A percentile compares a stretch with the other conserved stretches of the same genome.
phyloP scores from a whole-genome alignment of 2,888 invertebrate species.

The Zonitis immaculata region DNA sequence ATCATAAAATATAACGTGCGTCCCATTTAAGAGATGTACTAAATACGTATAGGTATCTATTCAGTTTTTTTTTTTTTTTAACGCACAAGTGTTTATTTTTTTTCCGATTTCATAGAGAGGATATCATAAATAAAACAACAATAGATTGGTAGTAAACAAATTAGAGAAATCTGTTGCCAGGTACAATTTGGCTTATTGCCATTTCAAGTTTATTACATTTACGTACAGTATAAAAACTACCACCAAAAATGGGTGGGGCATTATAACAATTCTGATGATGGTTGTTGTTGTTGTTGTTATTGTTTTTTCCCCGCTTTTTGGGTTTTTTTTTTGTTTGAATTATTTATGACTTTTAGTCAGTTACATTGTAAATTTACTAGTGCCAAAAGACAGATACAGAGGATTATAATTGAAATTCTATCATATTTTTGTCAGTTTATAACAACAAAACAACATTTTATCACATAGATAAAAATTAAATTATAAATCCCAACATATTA shows the following conservation, averaged over 20 bases:
- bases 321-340: not conserved
- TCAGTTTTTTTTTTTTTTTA: not conserved
- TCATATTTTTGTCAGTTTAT: not conserved
- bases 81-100: not conserved
- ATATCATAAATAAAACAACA: not conserved
- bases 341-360: not conserved
- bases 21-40: too few relatives aligned
- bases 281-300: too few relatives aligned
- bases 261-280: not conserved
- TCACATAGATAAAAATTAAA: not conserved
- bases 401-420: not conserved
- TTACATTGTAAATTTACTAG: not conserved
- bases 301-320: too few relatives aligned
- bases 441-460: not conserved
- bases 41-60: not conserved
- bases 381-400: not conserved
- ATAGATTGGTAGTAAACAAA: conserved; percentile 5
- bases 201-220: conserved; percentile 1
- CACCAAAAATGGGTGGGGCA: not conserved
- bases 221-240: not conserved
- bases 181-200: conserved; percentile 4
- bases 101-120: too few relatives aligned
- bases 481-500: not conserved
- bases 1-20: too few relatives aligned
- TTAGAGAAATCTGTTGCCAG: conserved; percentile 7